These are phyloP conservation scores for Abscondita cerata DNA, from an alignment of 2,888 invertebrate genomes.

Conservation along the genomic window DNA sequence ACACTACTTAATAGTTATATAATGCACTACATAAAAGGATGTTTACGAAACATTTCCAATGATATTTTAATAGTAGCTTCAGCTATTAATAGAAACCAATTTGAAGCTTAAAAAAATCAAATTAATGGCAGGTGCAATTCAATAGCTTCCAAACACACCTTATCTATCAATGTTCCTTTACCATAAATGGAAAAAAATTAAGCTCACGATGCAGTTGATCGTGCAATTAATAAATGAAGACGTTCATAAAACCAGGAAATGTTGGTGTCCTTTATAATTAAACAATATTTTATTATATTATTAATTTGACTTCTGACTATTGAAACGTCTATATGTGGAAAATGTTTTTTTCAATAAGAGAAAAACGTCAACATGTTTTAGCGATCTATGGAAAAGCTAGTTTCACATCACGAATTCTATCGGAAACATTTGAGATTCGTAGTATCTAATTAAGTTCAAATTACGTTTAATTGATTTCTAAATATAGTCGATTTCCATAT, in stretches of 20 bases:
- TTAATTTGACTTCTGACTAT: conserved; percentile 14
- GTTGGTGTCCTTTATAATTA: conserved; percentile 24
- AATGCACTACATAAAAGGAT: not conserved
- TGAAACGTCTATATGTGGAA: conserved; percentile 9
- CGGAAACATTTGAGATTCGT: conserved; percentile 5
- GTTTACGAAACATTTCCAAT: conserved; percentile 1
- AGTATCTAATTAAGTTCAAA: conserved; percentile 18
- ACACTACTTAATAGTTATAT: not conserved
- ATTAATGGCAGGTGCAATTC: not conserved
- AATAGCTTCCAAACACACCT: not conserved
- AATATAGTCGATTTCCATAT: conserved; percentile 4
- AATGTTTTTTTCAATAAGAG: not conserved
- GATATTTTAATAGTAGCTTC: not conserved
- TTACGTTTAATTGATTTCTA: conserved; percentile 23
- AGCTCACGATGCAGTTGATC: conserved; percentile 32
- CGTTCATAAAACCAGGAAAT: conserved; percentile 36
- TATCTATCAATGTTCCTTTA: not conserved
- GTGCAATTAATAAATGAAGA: conserved; percentile 39
- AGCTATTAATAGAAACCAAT: not conserved
- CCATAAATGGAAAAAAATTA: conserved; percentile 19
- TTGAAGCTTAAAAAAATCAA: not conserved
- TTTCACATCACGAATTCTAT: conserved; percentile 20
- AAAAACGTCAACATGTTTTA: not conserved
- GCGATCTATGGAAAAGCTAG: conserved; percentile 6
- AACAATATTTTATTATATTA: conserved; percentile 18